Percentiles rank a stretch among this genome's conserved stretches.
phyloP scores from a whole-genome alignment of 2,797 vertebrate genomes.

The Morelia viridis region DNA sequence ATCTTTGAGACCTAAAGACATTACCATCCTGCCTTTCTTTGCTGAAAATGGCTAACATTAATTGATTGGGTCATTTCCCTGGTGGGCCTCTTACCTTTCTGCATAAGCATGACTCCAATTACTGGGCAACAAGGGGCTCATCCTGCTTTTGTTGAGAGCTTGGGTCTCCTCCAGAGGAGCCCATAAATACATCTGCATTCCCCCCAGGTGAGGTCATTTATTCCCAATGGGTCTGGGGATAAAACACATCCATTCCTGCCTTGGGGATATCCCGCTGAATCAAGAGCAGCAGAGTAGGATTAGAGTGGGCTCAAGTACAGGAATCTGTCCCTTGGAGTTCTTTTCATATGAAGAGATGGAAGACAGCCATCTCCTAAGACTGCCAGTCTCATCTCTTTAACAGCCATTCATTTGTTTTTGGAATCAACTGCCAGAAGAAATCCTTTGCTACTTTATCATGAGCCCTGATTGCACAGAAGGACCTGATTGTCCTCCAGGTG shows the following conservation, averaged over 20 bases:
- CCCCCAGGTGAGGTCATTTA: not conserved
- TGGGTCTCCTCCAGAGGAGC: not conserved
- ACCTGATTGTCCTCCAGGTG: not conserved
- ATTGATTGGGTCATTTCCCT: not conserved
- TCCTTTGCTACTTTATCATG: conserved; percentile 5
- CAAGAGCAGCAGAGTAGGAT: conserved; percentile 10
- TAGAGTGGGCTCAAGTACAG: not conserved
- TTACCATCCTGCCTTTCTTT: not conserved
- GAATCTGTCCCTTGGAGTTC: not conserved
- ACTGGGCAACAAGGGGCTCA: not conserved
- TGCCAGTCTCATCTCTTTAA: not conserved
- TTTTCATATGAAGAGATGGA: conserved; percentile 19
- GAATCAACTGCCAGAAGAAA: conserved; percentile 21
- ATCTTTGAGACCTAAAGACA: not conserved
- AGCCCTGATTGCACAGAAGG: conserved; percentile 21
- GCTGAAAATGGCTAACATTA: conserved; percentile 1
- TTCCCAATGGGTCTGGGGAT: conserved; percentile 26
- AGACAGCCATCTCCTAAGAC: not conserved
- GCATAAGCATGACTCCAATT: not conserved
- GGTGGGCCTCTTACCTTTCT: not conserved
- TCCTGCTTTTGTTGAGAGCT: not conserved
- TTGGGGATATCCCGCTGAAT: conserved; percentile 13
- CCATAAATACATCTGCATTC: not conserved
- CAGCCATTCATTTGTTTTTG: conserved; percentile 18
- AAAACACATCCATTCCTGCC: conserved; percentile 30